Evolutionary conservation across 1,140 invertebrate genomes (phyloP), one percentile per base, ranked within the genome.

Genomic region (Drusus annulatus): DNA sequence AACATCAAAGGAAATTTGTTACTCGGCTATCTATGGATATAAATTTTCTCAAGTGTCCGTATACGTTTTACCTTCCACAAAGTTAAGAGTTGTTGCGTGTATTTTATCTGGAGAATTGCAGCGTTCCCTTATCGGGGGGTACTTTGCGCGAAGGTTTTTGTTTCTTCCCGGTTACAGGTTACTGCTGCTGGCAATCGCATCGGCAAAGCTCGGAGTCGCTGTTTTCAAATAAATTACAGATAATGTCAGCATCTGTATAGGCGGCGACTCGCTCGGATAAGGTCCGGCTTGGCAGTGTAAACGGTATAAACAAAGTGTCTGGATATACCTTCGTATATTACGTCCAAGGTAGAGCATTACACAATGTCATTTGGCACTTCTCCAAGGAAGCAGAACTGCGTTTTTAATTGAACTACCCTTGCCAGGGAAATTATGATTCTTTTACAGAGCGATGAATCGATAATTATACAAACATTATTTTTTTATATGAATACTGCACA

Each of bases 191-290:
- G 2, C 5, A 28, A 2, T 28, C 25, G 45, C 23, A 7, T 15
- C 58, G 65, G 19, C 25, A 28, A 63, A 76, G 36, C 63, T 79
- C 52, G 51, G 58, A 74, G n/a, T n/a, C n/a, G n/a, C n/a, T n/a
- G n/a, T n/a, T n/a, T n/a, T n/a, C n/a, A n/a, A 79, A 81, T 81
- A 81, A 81, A 81, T 81, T 81, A 60, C 63, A 79, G 58, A 81
- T 80, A 80, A 68, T 76, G 79, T 80, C 79, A 76, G 79, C 79
- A 80, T 75, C 50, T 79, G 31, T 77, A 31, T 23, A 60, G 21
- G 15, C 74, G 74, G 1, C 56, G 21, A 58, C 54, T 54, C 31
- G 71, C 6, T 56, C 16, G 45, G 21, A 56, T 56, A 56, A 63
- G 2, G 60, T 63, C 15, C 60, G 23, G 19, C 36, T 45, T 45